A percentile compares a stretch with the other conserved stretches of the same genome.
These are phyloP conservation scores for Plecotus auritus DNA, from an alignment of 2,113 vertebrate genomes.

Conservation along the genomic window DNA sequence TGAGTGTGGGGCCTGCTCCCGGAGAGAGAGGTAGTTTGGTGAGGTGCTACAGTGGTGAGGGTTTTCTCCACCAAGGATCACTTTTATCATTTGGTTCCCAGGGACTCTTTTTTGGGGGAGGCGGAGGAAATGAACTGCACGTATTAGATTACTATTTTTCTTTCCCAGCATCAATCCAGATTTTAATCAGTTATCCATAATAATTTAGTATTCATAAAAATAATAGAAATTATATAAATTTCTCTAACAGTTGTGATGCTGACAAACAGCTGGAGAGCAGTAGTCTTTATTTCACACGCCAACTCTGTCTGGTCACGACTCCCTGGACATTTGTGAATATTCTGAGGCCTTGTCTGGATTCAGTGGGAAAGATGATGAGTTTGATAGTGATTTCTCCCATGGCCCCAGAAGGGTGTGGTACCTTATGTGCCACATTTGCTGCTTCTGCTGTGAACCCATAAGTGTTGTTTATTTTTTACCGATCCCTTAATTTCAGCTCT, in stretches of 20 bases:
- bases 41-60: not conserved
- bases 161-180: not conserved
- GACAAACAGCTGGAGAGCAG: not conserved
- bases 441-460: not conserved
- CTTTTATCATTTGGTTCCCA: not conserved
- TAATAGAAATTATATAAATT: not conserved
- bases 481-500: not conserved
- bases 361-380: not conserved
- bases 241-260: not conserved
- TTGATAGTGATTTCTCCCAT: not conserved
- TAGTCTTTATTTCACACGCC: not conserved
- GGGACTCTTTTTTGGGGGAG: not conserved
- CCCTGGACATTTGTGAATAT: not conserved
- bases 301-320: not conserved
- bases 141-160: not conserved
- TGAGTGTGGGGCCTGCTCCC: not conserved
- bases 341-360: not conserved
- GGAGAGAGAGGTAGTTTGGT: not conserved
- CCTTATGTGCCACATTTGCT: not conserved
- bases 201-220: constrained; percentile 11
- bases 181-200: not conserved
- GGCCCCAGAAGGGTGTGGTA: not conserved
- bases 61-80: not conserved
- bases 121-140: not conserved
- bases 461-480: not conserved